Base-by-base conservation (phyloP, 1,140 invertebrate species). In the Atta texana region DNA sequence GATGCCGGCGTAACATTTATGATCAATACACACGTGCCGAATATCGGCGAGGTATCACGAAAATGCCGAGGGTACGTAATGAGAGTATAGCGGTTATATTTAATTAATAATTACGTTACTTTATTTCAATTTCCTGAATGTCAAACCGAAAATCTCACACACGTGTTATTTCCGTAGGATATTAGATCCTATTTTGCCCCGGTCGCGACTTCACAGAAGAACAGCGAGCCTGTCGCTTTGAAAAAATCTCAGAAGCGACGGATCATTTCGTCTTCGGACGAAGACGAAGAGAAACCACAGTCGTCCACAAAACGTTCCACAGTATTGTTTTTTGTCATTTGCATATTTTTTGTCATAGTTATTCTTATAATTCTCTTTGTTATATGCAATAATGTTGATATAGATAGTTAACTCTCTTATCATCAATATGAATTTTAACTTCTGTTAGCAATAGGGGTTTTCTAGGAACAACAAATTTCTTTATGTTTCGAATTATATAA, bases 241-340 rank as follows among this genome's bases (percentile, higher is more conserved):
- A 85, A 63, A 3, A 85, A 63, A 3, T 14, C 55, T 8, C 89
- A 87, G 14, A 94, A 93, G 51, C 89, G 91, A 66, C 78, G 61
- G 51, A 34, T 93, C 18, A 88, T 92, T 59, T 92, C 92, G 0
- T 94, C 93, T 10, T 44, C 39, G 8, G 94, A 94, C 18, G 94
- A 94, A 57, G 92, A 94, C n/a, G 91, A 93, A 21, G 61, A 66
- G 8, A 64, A 75, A 14, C 44, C 63, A 44, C 34, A 69, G 21
- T 77, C 85, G 2, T 44, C 86, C 1, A 3, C n/a, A 12, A 92
- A 92, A 24, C 87, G 61, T 3, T 59, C 78, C n/a, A 92, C 91
- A 69, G 87, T 88, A 64, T 64, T 51, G 34, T 66, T 14, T 24
- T 14, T 39, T 59, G 44, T 53, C 59, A 66, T 1, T 39, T 57